Base-by-base conservation (phyloP, 2,888 invertebrate genomes). In the Physocephala rufipes region DNA sequence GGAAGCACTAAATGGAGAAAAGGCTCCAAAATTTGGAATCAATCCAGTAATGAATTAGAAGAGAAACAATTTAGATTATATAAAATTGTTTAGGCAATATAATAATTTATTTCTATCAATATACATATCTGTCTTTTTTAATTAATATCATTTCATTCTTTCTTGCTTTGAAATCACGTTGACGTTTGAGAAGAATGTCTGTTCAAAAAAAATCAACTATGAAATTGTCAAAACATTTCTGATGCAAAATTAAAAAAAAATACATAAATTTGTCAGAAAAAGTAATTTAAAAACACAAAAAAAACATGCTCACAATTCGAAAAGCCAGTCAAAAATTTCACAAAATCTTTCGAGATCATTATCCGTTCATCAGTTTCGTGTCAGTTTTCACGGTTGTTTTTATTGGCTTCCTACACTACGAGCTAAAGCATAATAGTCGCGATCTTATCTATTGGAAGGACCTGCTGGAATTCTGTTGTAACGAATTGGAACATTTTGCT, bases 381-480 rank as follows among this genome's bases (percentile, higher is more conserved):
- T 78, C 78, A 3, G 43, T 75, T 0, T 62, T 76, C 21, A 55
- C 74, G n/a, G 71, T 76, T 2, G 67, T 76, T 0, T 16, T 75
- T 3, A 74, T 75, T 36, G 79, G 76, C 1, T 81, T 77, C 58
- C 59, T 80, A n/a, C 79, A 80, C 66, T 78, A 76, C 69, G 78
- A 81, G 47, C 67, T 80, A 15, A 74, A 76, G 21, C 75, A 80
- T 51, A 75, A 79, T 19, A 74, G 73, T 30, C 75, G 77, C 15
- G 79, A 81, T 68, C 73, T 79, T 12, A 70, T 78, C 19, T 77
- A 77, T 47, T 81, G 79, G 79, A 77, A 70, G 68, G 72, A 76
- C 21, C 49, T 76, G 1, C 5, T 79, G 24, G 45, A 66, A 21
- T 76, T 68, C 19, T 69, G 61, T 43, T 78, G 75, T 61, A 73